Conservation (phyloP, 37 sponge, comb jelly and placozoan genomes). For the Hormiphora californensis region DNA sequence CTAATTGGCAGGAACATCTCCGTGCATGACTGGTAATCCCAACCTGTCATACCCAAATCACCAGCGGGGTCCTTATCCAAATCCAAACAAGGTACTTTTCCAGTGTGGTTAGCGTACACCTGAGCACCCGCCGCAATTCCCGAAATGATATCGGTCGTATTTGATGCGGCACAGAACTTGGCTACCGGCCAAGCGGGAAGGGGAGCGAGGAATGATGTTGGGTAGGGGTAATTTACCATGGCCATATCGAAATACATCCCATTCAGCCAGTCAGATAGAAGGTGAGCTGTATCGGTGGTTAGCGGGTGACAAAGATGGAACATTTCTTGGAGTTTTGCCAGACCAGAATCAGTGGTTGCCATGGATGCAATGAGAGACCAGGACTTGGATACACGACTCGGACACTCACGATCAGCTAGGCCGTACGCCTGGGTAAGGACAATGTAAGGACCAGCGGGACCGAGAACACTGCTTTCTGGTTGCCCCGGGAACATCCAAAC, state of each 20-base stretch:
- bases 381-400: background rate
- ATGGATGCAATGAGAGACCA: constrained; percentile 16
- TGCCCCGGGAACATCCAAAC: constrained; percentile 53
- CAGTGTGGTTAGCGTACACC: constrained; percentile 79
- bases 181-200: constrained; percentile 91
- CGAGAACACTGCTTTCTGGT: background rate
- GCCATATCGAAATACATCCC: constrained; percentile 75
- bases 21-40: constrained; percentile 71
- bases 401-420: background rate
- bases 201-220: constrained; percentile 79
- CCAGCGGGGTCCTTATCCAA: constrained; percentile 13
- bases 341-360: background rate
- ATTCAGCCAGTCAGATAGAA: constrained; percentile 72
- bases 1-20: constrained; percentile 95
- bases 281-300: constrained; percentile 52
- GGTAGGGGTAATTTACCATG: constrained; percentile 97
- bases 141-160: constrained; percentile 57
- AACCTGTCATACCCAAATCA: constrained; percentile 9
- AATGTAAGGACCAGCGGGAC: background rate
- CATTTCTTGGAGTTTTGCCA: background rate
- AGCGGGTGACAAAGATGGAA: background rate
- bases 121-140: constrained; percentile 59
- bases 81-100: background rate
- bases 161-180: background rate
- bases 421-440: background rate